A percentile compares a stretch with the other conserved stretches of the same genome.
phyloP scores from a whole-genome alignment of 2,797 vertebrate species.

The Apodemus agrarius region DNA sequence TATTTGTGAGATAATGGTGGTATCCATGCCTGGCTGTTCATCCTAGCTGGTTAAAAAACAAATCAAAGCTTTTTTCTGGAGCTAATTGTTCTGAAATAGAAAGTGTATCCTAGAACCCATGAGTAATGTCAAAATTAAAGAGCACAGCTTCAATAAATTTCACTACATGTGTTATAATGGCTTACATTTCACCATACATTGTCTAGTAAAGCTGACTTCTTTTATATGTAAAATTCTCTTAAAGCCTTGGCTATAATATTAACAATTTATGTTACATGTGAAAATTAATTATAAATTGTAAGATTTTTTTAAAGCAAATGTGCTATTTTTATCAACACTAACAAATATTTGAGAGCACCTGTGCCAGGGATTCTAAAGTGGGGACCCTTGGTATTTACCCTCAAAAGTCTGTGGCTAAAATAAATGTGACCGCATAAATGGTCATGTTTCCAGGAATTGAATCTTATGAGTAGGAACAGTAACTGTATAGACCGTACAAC shows the following conservation, averaged over 20 bases:
- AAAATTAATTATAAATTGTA: conserved; percentile 22
- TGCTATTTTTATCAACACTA: not conserved
- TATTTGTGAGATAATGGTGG: not conserved
- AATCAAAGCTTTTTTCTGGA: not conserved
- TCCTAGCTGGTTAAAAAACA: not conserved
- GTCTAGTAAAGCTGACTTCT: not conserved
- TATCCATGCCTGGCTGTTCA: not conserved
- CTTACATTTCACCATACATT: not conserved
- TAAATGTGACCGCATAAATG: not conserved
- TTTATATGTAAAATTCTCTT: not conserved
- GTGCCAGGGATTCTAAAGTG: not conserved
- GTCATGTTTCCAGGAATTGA: conserved; percentile 13
- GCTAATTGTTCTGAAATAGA: not conserved
- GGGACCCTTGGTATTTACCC: not conserved
- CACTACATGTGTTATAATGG: not conserved
- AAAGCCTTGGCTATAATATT: not conserved
- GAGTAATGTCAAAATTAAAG: conserved; percentile 20
- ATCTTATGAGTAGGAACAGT: not conserved
- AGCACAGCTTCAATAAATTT: not conserved
- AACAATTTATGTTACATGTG: not conserved
- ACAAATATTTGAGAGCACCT: not conserved
- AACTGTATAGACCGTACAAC: not conserved
- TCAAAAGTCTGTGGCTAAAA: not conserved
- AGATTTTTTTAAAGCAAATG: conserved; percentile 12
- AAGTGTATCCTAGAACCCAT: not conserved